Conservation (phyloP, 2,888 invertebrate species). For the Odontomyia ornata region DNA sequence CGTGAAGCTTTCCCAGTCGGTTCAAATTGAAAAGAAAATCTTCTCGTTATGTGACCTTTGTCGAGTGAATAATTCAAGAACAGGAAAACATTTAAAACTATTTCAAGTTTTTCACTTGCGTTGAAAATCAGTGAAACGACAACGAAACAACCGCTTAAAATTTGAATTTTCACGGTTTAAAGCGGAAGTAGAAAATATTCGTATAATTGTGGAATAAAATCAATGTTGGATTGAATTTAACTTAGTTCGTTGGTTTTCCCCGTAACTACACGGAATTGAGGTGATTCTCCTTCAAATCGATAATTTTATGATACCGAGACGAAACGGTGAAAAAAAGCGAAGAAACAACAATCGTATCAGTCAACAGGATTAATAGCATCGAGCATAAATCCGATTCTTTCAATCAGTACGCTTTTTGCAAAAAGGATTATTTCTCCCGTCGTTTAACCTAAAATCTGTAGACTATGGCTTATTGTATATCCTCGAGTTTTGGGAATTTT, state of each 20-base stretch:
- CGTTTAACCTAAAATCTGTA: neutral
- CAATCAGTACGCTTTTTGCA: too few relatives aligned
- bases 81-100: too few relatives aligned
- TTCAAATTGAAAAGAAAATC: slow-evolving; percentile 18
- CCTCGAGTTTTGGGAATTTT: slow-evolving; percentile 34
- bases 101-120: too few relatives aligned
- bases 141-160: too few relatives aligned
- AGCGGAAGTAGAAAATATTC: neutral
- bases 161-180: too few relatives aligned
- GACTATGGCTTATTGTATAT: neutral
- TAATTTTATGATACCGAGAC: neutral
- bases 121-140: neutral
- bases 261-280: neutral
- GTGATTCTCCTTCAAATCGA: slow-evolving; percentile 20
- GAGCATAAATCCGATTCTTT: neutral
- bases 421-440: neutral
- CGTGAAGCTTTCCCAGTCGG: slow-evolving; percentile 40
- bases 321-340: neutral
- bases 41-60: slow-evolving; percentile 31
- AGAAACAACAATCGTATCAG: neutral
- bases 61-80: slow-evolving; percentile 17
- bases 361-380: slow-evolving; percentile 12
- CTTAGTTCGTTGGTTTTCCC: neutral
- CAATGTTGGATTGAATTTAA: neutral
- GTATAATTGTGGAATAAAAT: neutral